Conservation (phyloP, 2,113 vertebrate genomes). For the Pandion haliaetus region DNA sequence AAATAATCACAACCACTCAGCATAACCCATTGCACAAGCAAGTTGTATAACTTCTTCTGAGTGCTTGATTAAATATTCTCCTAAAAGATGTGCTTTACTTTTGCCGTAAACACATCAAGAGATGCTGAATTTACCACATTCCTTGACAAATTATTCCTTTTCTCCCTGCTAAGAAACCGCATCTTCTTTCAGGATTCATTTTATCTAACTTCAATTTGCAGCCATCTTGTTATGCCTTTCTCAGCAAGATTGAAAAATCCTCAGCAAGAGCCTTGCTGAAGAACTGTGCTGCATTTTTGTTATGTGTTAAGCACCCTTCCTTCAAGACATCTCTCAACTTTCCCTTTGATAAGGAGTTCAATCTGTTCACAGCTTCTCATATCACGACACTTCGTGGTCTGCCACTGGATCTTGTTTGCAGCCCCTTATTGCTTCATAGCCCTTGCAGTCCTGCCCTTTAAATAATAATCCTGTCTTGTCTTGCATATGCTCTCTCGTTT, state of each 20-base stretch:
- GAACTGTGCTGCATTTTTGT: not conserved
- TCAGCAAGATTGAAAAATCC: constrained; percentile 4
- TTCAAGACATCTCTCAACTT: not conserved
- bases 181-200: constrained; percentile 17
- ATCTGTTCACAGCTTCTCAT: not conserved
- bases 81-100: constrained; percentile 10
- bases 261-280: not conserved
- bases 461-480: not conserved
- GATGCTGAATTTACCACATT: constrained; percentile 30
- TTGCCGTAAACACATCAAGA: constrained; percentile 37
- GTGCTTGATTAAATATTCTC: constrained; percentile 15
- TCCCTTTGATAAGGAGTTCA: not conserved
- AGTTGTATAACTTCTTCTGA: constrained; percentile 29
- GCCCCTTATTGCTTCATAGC: not conserved
- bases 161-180: not conserved
- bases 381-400: not conserved
- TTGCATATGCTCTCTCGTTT: not conserved
- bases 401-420: not conserved
- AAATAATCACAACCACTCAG: not conserved
- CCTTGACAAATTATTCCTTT: constrained; percentile 36
- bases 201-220: constrained; percentile 4
- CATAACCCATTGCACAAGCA: not conserved
- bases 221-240: constrained; percentile 4
- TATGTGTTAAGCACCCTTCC: not conserved
- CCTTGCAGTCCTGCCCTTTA: not conserved